Evolutionary conservation across 2,888 invertebrate species (phyloP).

Genomic region (Anthophora plumipes): DNA sequence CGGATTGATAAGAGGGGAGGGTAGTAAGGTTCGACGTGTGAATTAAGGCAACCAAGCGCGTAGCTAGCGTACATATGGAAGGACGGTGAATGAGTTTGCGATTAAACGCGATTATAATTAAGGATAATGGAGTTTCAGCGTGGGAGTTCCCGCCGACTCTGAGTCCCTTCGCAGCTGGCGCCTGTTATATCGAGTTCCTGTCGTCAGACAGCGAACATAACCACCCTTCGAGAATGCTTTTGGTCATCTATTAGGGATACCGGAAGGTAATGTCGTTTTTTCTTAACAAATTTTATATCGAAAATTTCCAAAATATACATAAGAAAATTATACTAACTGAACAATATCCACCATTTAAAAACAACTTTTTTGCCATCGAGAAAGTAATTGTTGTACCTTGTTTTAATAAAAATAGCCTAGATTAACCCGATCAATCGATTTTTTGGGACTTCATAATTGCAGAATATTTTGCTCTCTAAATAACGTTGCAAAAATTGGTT

Average conservation of each 20-base stretch:
- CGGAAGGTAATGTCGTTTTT: too few relatives aligned
- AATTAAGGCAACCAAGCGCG: conserved; percentile 45
- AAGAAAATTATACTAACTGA: too few relatives aligned
- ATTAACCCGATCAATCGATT: too few relatives aligned
- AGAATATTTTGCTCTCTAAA: too few relatives aligned
- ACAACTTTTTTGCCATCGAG: too few relatives aligned
- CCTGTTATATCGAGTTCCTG: conserved; percentile 71
- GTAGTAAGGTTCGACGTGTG: conserved; percentile 56
- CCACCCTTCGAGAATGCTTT: conserved; percentile 57
- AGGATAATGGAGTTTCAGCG: conserved; percentile 82
- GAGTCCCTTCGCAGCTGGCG: conserved; percentile 74
- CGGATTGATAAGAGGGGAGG: conserved; percentile 76
- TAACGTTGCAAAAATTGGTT: too few relatives aligned
- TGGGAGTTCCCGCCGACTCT: conserved; percentile 75
- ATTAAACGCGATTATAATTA: conserved; percentile 83
- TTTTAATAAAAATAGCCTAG: too few relatives aligned
- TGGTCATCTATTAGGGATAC: conserved; percentile 55
- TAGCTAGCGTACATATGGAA: conserved; percentile 62
- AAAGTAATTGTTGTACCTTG: too few relatives aligned
- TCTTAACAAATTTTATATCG: too few relatives aligned
- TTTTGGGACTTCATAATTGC: too few relatives aligned
- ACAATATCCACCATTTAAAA: too few relatives aligned
- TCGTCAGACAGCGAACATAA: conserved; percentile 49
- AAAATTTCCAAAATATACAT: too few relatives aligned
- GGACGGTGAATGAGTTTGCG: conserved; percentile 78